Evolutionary conservation across 2,888 invertebrate species (phyloP).

Genomic region (Tyria jacobaeae): DNA sequence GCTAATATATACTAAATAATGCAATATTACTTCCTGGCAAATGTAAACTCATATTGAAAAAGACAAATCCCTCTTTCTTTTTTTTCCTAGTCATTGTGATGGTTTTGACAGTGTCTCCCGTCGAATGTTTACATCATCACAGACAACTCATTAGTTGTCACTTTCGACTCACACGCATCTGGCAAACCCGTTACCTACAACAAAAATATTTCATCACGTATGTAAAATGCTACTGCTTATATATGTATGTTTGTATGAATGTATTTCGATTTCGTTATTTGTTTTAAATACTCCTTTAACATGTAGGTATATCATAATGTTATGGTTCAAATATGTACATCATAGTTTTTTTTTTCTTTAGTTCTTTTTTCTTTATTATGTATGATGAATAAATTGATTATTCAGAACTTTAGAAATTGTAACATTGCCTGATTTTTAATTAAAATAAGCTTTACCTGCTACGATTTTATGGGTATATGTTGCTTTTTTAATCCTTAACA

Average conservation of each 20-base stretch:
- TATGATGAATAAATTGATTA: too few relatives aligned
- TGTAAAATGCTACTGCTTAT: neutral
- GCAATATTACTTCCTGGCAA: too few relatives aligned
- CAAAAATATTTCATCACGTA: conserved; percentile 12
- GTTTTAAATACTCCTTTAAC: too few relatives aligned
- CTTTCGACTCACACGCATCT: conserved; percentile 74
- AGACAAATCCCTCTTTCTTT: conserved; percentile 49
- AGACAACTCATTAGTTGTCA: conserved; percentile 81
- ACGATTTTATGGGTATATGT: too few relatives aligned
- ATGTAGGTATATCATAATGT: neutral
- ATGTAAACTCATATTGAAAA: neutral
- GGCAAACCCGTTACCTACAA: conserved; percentile 63
- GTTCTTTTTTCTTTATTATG: too few relatives aligned
- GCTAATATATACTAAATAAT: too few relatives aligned
- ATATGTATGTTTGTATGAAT: neutral
- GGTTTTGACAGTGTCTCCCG: conserved; percentile 74
- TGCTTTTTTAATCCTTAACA: conserved; percentile 34
- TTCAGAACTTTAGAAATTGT: too few relatives aligned
- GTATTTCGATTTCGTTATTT: neutral
- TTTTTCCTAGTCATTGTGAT: conserved; percentile 64
- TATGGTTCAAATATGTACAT: neutral
- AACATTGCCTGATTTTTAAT: too few relatives aligned
- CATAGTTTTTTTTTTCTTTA: too few relatives aligned
- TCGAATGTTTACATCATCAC: conserved; percentile 83
- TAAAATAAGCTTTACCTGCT: too few relatives aligned